Base-by-base conservation (phyloP, 2,113 vertebrate species). In the Halichoerus grypus region DNA sequence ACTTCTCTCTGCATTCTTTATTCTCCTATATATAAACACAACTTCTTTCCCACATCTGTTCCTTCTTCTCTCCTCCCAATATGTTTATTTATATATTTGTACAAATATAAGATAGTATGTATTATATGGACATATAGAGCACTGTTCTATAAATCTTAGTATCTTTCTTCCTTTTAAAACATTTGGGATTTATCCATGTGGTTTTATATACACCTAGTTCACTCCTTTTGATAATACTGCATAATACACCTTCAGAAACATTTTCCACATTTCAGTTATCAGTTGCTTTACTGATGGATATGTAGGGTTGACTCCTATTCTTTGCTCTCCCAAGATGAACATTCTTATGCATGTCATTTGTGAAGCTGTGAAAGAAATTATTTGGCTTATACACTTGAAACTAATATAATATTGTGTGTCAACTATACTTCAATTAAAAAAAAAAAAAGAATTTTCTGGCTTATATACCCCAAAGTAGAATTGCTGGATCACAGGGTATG, bases 141-240 rank as follows among this genome's bases (percentile, higher is more conserved):
- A 71, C 5, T 77, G 11, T 79, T 26, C 51, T 71, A 26, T 79
- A 83, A 86, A 55, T 71, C 31, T 36, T 59, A 53, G 15, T 51
- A 39, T 76, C 80, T 71, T 61, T 84, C 24, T 80, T 87, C 11
- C 51, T 79, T 57, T 91, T 82, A 33, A 94, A 88, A 81, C 13
- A 53, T 81, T 85, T 96, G 26, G 31, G 49, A 53, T 92, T 88
- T 96, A 88, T 79, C 63, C 18, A 72, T 74, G 46, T 92, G 46
- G 16, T 57, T 88, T 16, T 71, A 49, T 57, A 26, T 28, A 80
- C 1, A 72, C 31, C 14, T 79, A 63, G 11, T n/a, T 85, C 4
- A 85, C 12, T 84, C 28, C n/a, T 94, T 87, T 63, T 91, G 46
- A n/a, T 90, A 74, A 74, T 18, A 31, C 42, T 83, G 10, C 10